Percentiles rank a stretch among this genome's conserved stretches.
Conservation (phyloP, 2,797 vertebrate species). For the Anas georgica region DNA sequence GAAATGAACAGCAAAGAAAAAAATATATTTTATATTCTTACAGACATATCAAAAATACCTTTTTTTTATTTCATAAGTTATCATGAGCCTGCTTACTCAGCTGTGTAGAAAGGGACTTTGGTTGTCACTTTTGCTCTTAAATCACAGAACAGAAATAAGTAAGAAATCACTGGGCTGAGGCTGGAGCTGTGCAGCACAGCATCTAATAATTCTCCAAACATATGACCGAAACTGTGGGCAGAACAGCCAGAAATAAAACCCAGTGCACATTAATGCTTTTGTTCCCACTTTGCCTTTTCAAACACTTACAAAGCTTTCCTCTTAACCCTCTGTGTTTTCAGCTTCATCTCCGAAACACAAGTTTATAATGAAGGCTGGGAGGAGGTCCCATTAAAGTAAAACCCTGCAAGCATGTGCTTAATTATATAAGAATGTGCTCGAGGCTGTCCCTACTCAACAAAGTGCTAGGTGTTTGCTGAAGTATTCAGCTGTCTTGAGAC, state of each 20-base stretch:
- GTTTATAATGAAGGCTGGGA: neutral
- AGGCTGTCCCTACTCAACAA: neutral
- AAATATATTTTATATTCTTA: neutral
- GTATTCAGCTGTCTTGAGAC: neutral
- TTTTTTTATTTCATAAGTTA: constrained; percentile 4
- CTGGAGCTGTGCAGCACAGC: neutral
- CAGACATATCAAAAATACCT: neutral
- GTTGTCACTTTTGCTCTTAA: constrained; percentile 1
- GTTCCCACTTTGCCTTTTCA: neutral
- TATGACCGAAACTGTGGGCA: neutral
- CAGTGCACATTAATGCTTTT: neutral
- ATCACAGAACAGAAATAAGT: neutral
- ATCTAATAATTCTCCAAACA: neutral
- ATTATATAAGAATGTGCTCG: neutral
- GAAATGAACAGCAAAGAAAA: neutral
- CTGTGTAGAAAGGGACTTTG: neutral
- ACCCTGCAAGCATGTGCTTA: neutral
- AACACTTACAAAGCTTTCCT: neutral
- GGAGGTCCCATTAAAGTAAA: neutral
- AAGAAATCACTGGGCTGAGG: neutral
- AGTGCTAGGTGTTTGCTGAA: neutral
- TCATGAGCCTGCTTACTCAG: neutral
- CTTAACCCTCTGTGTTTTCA: neutral
- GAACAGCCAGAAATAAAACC: neutral
- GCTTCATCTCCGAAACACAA: neutral